Base-by-base conservation (phyloP, 2,888 invertebrate genomes). In the Eulithis testata region DNA sequence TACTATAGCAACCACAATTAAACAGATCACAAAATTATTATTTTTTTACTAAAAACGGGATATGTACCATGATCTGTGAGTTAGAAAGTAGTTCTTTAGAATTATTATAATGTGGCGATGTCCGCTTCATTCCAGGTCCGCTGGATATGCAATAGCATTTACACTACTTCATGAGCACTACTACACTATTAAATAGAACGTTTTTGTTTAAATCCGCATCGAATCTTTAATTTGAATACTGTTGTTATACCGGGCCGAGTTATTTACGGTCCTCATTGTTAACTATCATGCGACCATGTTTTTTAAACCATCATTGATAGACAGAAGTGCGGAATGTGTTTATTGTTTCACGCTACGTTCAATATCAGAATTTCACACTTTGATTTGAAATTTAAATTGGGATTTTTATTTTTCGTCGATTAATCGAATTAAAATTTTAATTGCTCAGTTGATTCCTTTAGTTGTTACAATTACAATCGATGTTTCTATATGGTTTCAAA, bases 121-220 rank as follows among this genome's bases (percentile, higher is more conserved):
- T 36, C 40, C 49, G 53, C 50, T 63, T 6, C 9, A 56, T 1
- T 21, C 1, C 1, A 21, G 21, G 63, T 67, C 67, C 67, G 60
- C 57, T 67, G 4, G 4, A 14, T 58, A 52, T 53, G 11, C 78
- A 75, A 75, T 7, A 8, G 78, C 76, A 77, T 74, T 73, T 68
- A 80, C 88, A 21, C 81, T 88, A 88, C 88, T 87, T 87, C 86
- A 77, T 77, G 79, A 82, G 82, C 80, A 86, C 84, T 84, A 86
- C 83, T 84, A 86, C 83, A 87, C 86, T 90, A 89, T 89, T 89
- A 90, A 91, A 90, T 89, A 89, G 88, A 90, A 86, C 89, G 92
- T 90, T 93, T 89, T 90, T 89, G 90, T 92, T 92, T 93, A 90
- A 93, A 92, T 87, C 90, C 88, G 91, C 83, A 79, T 78, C 92